Conservation (phyloP, 1,140 invertebrate species). For the Pogonomyrmex californicus region DNA sequence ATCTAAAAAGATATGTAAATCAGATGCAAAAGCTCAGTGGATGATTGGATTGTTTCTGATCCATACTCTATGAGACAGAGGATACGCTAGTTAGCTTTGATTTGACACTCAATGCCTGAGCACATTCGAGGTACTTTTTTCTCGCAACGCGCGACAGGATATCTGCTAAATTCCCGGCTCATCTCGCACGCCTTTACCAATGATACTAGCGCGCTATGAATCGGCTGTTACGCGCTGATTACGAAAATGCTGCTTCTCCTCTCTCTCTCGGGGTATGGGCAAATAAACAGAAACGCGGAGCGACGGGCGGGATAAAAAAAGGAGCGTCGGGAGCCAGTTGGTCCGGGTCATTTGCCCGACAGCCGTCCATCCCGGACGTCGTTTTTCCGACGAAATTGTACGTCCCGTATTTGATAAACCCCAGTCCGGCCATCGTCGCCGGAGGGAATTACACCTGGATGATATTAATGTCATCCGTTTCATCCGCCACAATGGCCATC, state of each 20-base stretch:
- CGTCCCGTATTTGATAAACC: constrained; percentile 20
- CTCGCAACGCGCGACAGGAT: background rate
- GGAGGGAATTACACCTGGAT: background rate
- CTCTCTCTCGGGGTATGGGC: background rate
- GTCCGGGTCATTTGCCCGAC: constrained; percentile 48
- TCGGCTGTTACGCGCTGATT: constrained; percentile 29
- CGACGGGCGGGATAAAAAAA: constrained; percentile 32
- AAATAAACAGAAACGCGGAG: constrained; percentile 42
- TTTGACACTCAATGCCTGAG: background rate
- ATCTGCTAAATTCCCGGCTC: background rate
- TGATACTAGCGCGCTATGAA: constrained; percentile 10
- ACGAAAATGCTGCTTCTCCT: constrained; percentile 23
- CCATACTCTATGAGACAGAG: background rate
- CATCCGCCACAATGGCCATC: background rate
- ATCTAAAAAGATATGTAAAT: too few species aligned
- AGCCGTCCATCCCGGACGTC: constrained; percentile 43
- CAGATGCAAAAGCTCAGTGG: too few species aligned
- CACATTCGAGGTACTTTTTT: background rate
- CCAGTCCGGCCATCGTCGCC: background rate
- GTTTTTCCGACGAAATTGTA: constrained; percentile 26
- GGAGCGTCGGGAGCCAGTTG: constrained; percentile 43
- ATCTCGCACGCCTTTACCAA: background rate
- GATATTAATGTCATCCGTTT: constrained; percentile 17
- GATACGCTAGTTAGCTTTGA: background rate
- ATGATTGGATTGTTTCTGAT: too few species aligned